These are phyloP conservation scores for Amphipyra tragopoginis DNA, from an alignment of 2,888 invertebrate genomes.

Conservation along the genomic window DNA sequence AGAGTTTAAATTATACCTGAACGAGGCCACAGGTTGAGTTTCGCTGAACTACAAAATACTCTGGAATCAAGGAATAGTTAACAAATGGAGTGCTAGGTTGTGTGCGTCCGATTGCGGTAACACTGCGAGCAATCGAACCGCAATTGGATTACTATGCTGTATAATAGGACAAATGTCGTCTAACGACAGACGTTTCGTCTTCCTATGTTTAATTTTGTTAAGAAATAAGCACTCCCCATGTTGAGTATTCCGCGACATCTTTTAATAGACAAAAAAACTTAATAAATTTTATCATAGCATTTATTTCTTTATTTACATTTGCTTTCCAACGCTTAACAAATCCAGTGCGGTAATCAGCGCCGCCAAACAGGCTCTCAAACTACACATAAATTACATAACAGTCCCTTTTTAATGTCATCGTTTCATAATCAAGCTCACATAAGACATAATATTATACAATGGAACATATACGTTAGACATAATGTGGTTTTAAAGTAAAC, in stretches of 20 bases:
- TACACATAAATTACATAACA: conserved; percentile 51
- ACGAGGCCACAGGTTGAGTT: no score
- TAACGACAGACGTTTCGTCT: no score
- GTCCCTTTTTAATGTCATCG: conserved; percentile 52
- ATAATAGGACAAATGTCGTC: no score
- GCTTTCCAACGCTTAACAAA: conserved; percentile 32
- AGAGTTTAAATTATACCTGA: no score
- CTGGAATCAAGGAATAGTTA: no score
- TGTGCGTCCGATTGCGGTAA: no score
- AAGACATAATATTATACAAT: conserved; percentile 34
- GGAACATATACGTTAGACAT: conserved; percentile 43
- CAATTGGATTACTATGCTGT: no score
- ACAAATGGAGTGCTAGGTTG: no score
- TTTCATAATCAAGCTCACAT: conserved; percentile 42
- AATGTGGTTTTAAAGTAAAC: conserved; percentile 42
- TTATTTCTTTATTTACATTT: conserved; percentile 51
- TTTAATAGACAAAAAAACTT: conserved; percentile 22
- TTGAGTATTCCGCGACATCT: conserved; percentile 8
- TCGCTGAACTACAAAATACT: no score
- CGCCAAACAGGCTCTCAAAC: conserved; percentile 10
- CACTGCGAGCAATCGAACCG: no score
- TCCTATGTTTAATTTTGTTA: background rate
- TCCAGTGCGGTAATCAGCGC: conserved; percentile 14
- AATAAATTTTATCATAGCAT: conserved; percentile 33
- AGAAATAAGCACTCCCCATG: background rate